A percentile compares a stretch with the other conserved stretches of the same genome.
Evolutionary conservation across 2,797 vertebrate genomes (phyloP).

Genomic region (Gadopsis marmoratus): DNA sequence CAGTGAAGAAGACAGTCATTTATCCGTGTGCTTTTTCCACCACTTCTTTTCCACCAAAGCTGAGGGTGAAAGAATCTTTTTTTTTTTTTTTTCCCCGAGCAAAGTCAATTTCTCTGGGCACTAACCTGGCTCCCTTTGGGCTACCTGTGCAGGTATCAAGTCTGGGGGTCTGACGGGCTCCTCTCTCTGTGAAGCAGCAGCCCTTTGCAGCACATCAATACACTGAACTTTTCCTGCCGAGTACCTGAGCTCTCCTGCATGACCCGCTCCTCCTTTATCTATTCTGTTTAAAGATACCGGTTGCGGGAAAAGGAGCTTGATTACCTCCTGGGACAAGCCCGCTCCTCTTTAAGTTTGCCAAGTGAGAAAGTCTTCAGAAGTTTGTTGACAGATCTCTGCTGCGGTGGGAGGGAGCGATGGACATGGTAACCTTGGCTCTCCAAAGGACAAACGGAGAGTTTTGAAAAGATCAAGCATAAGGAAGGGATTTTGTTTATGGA

Average conservation of each 20-base stretch:
- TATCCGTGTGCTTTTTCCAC: slow-evolving; percentile 49
- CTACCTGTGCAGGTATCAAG: slow-evolving; percentile 77
- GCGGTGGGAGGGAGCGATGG: slow-evolving; percentile 70
- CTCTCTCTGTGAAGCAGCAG: slow-evolving; percentile 73
- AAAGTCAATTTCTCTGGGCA: slow-evolving; percentile 72
- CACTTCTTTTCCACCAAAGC: slow-evolving; percentile 49
- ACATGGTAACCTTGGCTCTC: slow-evolving; percentile 79
- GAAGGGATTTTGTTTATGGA: slow-evolving; percentile 67
- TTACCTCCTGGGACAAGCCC: slow-evolving; percentile 77
- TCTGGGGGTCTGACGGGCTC: slow-evolving; percentile 64
- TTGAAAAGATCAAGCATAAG: slow-evolving; percentile 74
- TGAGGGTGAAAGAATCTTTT: slow-evolving; percentile 52
- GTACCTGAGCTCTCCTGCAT: slow-evolving; percentile 75
- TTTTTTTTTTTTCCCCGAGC: neutral
- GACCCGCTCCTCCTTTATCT: slow-evolving; percentile 81
- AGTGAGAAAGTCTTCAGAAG: slow-evolving; percentile 79
- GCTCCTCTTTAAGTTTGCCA: slow-evolving; percentile 77
- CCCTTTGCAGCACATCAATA: slow-evolving; percentile 80
- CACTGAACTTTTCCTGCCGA: slow-evolving; percentile 77
- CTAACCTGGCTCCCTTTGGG: slow-evolving; percentile 69
- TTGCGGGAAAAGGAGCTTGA: slow-evolving; percentile 73
- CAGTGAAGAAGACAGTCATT: slow-evolving; percentile 74
- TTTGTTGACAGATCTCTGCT: slow-evolving; percentile 81
- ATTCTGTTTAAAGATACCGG: slow-evolving; percentile 79
- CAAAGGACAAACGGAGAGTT: slow-evolving; percentile 77